phyloP scores from a whole-genome alignment of 2,797 vertebrate species.

The Diceros bicornis region DNA sequence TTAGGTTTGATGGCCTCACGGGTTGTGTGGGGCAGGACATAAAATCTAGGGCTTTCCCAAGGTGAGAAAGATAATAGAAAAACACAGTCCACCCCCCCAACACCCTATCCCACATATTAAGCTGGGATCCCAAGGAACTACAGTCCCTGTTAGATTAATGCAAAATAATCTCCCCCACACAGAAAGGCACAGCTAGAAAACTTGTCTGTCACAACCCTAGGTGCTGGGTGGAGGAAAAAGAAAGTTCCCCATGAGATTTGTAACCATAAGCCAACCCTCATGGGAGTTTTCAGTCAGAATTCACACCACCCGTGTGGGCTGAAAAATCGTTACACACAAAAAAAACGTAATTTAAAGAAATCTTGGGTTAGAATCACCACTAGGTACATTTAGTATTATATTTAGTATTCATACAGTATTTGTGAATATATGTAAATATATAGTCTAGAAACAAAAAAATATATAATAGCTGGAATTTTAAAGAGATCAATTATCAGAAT shows the following conservation, averaged over 20 bases:
- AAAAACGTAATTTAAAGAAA: background rate
- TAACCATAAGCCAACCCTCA: background rate
- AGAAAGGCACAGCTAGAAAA: conserved; percentile 39
- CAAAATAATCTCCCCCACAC: background rate
- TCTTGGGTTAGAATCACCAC: background rate
- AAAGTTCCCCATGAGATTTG: conserved; percentile 5
- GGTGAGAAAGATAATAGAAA: background rate
- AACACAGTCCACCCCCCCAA: background rate
- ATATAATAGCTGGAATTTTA: background rate
- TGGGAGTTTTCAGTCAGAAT: background rate
- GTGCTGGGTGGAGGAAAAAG: background rate
- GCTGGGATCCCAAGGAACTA: background rate
- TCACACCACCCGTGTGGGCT: background rate
- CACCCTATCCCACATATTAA: background rate
- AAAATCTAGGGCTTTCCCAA: background rate
- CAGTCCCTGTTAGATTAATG: background rate
- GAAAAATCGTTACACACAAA: background rate
- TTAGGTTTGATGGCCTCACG: background rate
- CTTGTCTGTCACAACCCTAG: background rate
- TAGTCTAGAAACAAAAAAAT: background rate
- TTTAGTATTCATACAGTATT: background rate
- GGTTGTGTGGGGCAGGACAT: background rate
- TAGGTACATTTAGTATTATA: background rate
- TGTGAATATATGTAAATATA: background rate
- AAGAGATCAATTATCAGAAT: background rate